Percentiles rank a stretch among this genome's conserved stretches.
Conservation (phyloP, 2,888 invertebrate species). For the Tiliacea citrago region DNA sequence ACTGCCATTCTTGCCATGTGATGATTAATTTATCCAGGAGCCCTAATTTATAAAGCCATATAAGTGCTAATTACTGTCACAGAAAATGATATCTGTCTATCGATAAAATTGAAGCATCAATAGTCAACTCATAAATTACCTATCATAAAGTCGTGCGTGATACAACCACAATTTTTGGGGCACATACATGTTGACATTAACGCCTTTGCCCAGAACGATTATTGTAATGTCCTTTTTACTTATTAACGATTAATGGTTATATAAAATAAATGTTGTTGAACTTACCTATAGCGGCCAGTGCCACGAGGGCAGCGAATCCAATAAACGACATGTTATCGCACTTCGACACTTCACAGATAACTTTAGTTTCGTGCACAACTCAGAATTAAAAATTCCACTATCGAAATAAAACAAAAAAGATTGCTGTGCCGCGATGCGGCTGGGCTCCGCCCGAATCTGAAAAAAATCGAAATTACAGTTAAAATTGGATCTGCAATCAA, state of each 20-base stretch:
- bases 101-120: conserved; percentile 7
- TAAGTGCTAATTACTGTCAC: conserved; percentile 3
- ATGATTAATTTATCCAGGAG: not conserved
- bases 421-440: conserved; percentile 85
- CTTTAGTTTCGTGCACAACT: conserved; percentile 78
- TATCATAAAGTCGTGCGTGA: conserved; percentile 15
- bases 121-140: conserved; percentile 6
- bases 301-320: conserved; percentile 85
- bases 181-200: conserved; percentile 2
- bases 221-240: conserved; percentile 31
- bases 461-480: conserved; percentile 75
- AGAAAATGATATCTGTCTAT: not conserved
- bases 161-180: not conserved
- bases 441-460: conserved; percentile 87
- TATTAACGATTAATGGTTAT: conserved; percentile 6
- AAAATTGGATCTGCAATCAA: conserved; percentile 28
- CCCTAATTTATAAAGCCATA: not conserved
- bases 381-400: conserved; percentile 73
- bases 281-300: conserved; percentile 87
- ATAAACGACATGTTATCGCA: conserved; percentile 81
- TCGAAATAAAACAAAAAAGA: conserved; percentile 70
- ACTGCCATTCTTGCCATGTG: not conserved
- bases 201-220: conserved; percentile 12
- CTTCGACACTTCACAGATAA: conserved; percentile 85
- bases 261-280: conserved; percentile 35